phyloP scores from a whole-genome alignment of 2,113 vertebrate genomes.

The Apodemus speciosus region DNA sequence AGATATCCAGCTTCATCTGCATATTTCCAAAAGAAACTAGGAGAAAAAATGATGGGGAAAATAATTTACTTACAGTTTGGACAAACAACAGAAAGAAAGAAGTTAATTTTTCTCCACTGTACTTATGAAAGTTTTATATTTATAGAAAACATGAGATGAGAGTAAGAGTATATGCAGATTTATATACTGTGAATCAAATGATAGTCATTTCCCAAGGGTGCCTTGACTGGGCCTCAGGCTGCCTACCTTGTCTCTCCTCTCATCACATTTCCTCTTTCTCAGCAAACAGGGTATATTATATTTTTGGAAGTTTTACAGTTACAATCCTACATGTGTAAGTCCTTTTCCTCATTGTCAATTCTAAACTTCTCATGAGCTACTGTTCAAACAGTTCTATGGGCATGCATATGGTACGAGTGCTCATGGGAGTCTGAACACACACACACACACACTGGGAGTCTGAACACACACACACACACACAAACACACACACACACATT shows the following conservation, averaged over 20 bases:
- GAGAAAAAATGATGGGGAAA: not conserved
- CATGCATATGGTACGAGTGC: no score
- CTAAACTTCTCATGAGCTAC: slow-evolving; percentile 2
- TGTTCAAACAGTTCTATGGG: not conserved
- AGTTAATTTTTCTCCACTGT: not conserved
- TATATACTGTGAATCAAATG: not conserved
- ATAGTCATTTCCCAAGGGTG: not conserved
- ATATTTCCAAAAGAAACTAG: not conserved
- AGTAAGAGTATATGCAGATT: not conserved
- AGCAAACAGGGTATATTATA: not conserved
- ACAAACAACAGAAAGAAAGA: not conserved
- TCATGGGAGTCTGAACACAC: not conserved
- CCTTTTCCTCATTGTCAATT: not conserved
- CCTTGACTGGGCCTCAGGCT: not conserved
- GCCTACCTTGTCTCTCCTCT: not conserved
- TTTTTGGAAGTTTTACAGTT: not conserved
- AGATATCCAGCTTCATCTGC: not conserved
- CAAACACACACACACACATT: not conserved
- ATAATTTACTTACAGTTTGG: not conserved
- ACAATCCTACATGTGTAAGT: not conserved
- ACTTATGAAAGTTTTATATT: not conserved
- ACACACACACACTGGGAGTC: not conserved
- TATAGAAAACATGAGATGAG: not conserved
- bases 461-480: not conserved
- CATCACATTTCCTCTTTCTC: not conserved